Evolutionary conservation across 2,888 invertebrate genomes (phyloP), one percentile per base, ranked within the genome.

Genomic region (Drosophila algonquin): DNA sequence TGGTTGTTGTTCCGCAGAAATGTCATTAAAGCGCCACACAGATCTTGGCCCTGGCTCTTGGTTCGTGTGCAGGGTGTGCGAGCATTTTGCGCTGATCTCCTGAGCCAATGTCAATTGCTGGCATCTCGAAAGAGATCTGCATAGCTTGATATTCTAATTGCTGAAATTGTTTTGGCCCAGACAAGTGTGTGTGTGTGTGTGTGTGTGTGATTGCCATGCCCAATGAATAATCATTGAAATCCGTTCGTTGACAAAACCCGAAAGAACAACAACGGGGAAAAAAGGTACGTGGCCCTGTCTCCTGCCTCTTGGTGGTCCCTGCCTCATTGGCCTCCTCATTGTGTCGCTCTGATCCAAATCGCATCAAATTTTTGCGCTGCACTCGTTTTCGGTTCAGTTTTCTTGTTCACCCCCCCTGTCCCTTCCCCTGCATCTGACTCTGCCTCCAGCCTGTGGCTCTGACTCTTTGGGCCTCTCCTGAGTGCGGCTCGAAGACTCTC

Each of bases 61-160:
- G 9, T 24, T 54, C 48, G 60, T 64, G 67, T 60, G 64, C 47
- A 50, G 67, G 63, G 58, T 75, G 64, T 67, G 62, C 57, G 45
- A 64, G 59, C 46, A 59, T 30, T 30, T 50, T 67, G 45, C 30
- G 46, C 56, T 68, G 81, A 80, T 80, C 57, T 55, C 51, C 82
- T 81, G 75, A 71, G 77, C 63, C 75, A 80, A 86, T 84, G 83
- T 80, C 88, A 78, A 83, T 88, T 85, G 89, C 76, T 75, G 83
- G 72, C 73, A 73, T 73, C 61, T 54, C 55, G 64, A 63, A 51
- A 58, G 56, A 86, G 85, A 86, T 86, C 87, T 86, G 81, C 79
- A 87, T 85, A 73, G 81, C 81, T 84, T 89, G 86, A 87, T 87
- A 87, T 89, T 89, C 89, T 87, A 87, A 87, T 87, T 87, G 89